Conservation (phyloP, 2,888 invertebrate species). For the Proisotoma minuta region DNA sequence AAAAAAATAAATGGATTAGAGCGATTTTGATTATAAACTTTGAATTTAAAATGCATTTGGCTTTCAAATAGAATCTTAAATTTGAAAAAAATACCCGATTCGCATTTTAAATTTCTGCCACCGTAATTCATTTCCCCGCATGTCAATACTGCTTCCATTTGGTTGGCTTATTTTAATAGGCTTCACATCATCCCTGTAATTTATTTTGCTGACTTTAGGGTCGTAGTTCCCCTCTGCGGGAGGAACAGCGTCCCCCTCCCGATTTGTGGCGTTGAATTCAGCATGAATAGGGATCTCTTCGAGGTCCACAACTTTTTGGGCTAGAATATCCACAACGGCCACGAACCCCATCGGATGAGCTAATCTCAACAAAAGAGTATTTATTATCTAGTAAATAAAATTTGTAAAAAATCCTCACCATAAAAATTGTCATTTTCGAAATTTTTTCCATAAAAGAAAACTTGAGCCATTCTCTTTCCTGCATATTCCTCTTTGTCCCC, state of each 20-base stretch:
- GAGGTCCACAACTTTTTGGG: slow-evolving; percentile 13
- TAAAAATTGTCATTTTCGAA: neutral
- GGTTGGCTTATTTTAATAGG: slow-evolving; percentile 16
- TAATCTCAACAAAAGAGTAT: neutral
- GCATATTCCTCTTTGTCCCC: slow-evolving; percentile 4
- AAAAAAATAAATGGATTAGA: neutral
- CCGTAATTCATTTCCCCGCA: slow-evolving; percentile 20
- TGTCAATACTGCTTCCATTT: slow-evolving; percentile 15
- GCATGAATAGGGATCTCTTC: slow-evolving; percentile 25
- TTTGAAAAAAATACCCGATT: slow-evolving; percentile 25
- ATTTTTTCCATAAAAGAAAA: slow-evolving; percentile 15
- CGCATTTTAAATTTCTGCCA: slow-evolving; percentile 35
- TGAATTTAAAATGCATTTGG: neutral
- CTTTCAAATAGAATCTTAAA: too few relatives aligned
- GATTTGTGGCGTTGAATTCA: slow-evolving; percentile 12
- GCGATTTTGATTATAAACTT: neutral
- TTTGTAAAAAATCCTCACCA: neutral
- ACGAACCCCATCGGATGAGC: slow-evolving; percentile 36
- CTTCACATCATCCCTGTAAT: slow-evolving; percentile 18
- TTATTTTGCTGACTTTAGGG: neutral
- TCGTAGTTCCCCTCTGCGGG: slow-evolving; percentile 10
- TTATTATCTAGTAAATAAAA: neutral
- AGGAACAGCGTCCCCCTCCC: slow-evolving; percentile 19
- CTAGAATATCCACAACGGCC: slow-evolving; percentile 17
- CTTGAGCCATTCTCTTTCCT: slow-evolving; percentile 10